Conservation (phyloP, 2,113 vertebrate genomes). For the Scatophagus argus region DNA sequence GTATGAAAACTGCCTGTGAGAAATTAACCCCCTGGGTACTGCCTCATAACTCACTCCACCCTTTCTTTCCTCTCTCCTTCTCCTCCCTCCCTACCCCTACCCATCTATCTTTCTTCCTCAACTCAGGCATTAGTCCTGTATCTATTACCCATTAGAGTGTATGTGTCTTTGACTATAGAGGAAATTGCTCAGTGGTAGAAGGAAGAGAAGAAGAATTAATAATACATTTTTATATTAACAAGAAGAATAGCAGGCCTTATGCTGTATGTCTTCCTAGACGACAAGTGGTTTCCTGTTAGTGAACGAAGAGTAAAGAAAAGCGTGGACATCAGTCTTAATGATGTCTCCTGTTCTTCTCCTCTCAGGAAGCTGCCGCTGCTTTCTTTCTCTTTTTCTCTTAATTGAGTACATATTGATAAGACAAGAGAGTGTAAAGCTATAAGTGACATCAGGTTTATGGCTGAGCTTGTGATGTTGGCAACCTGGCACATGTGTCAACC, state of each 20-base stretch:
- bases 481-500: constrained; percentile 32
- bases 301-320: constrained; percentile 36
- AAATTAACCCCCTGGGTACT: constrained; percentile 80
- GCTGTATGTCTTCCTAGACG: constrained; percentile 23
- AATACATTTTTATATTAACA: too few relatives aligned
- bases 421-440: constrained; percentile 52
- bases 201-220: constrained; percentile 9
- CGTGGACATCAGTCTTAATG: constrained; percentile 36
- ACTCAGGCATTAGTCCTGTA: constrained; percentile 74
- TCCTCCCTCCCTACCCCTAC: constrained; percentile 51
- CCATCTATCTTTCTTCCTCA: constrained; percentile 75
- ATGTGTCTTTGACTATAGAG: constrained; percentile 69
- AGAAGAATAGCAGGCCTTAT: constrained; percentile 50
- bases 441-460: constrained; percentile 48
- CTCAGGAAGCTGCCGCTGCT: not conserved
- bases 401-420: constrained; percentile 65
- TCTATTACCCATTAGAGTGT: constrained; percentile 78
- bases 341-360: constrained; percentile 1
- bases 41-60: constrained; percentile 78
- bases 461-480: constrained; percentile 34
- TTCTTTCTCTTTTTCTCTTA: not conserved
- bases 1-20: constrained; percentile 73
- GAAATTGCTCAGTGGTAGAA: constrained; percentile 53
- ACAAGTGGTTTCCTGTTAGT: constrained; percentile 60
- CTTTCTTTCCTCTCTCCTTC: constrained; percentile 47